A percentile compares a stretch with the other conserved stretches of the same genome.
Evolutionary conservation across 2,888 invertebrate species (phyloP).

Genomic region (Nasonovia ribisnigri): DNA sequence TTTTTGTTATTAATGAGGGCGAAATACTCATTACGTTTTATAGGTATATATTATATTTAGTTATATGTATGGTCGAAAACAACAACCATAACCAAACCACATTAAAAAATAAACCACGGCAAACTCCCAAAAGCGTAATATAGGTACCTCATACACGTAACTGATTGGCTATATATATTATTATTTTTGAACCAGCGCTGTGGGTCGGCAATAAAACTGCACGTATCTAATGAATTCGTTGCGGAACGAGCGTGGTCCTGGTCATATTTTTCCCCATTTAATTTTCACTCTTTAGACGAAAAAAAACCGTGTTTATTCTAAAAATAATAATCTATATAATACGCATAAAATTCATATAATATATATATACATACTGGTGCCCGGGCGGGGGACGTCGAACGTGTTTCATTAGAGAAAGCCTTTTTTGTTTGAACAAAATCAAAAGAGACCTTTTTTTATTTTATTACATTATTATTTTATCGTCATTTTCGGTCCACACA

Average conservation of each 20-base stretch:
- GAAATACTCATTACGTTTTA: conserved; percentile 22
- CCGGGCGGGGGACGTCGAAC: conserved; percentile 17
- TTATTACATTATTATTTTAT: conserved; percentile 63
- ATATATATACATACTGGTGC: not conserved
- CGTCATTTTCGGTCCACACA: conserved; percentile 56
- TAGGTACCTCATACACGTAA: not conserved
- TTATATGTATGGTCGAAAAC: not conserved
- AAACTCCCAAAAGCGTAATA: conserved; percentile 7
- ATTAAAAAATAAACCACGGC: not conserved
- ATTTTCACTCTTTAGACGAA: conserved; percentile 3
- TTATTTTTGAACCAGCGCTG: not conserved
- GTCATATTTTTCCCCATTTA: conserved; percentile 6
- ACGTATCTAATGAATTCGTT: not conserved
- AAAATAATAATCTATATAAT: conserved; percentile 23
- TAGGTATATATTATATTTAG: not conserved
- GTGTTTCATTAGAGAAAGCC: conserved; percentile 58
- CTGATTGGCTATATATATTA: not conserved
- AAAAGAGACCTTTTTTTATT: conserved; percentile 57
- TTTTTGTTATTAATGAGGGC: conserved; percentile 39
- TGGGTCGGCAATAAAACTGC: not conserved
- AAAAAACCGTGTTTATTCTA: conserved; percentile 11
- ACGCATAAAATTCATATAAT: not conserved
- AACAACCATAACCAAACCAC: not conserved
- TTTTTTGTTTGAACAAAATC: conserved; percentile 63
- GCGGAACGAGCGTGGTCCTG: not conserved